phyloP scores from a whole-genome alignment of 2,113 vertebrate species.

The Morone saxatilis region DNA sequence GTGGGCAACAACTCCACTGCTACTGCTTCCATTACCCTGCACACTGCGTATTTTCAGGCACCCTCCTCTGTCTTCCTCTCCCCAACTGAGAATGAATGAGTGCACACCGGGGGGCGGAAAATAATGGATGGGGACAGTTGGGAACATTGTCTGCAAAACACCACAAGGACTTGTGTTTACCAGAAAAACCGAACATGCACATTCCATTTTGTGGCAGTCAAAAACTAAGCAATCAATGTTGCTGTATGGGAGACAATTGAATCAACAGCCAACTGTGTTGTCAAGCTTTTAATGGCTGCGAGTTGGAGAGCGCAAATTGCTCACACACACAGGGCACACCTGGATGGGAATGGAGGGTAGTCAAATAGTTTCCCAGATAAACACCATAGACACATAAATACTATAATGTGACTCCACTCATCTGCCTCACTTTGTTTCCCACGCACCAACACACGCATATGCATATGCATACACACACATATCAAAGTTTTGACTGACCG shows the following conservation, averaged over 20 bases:
- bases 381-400: constrained; percentile 9
- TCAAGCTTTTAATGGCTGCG: constrained; percentile 62
- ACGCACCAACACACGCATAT: background rate
- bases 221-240: constrained; percentile 60
- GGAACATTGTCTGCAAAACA: constrained; percentile 67
- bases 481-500: background rate
- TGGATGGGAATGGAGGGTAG: constrained; percentile 34
- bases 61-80: constrained; percentile 50
- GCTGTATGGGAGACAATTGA: constrained; percentile 53
- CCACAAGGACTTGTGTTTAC: constrained; percentile 61
- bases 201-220: constrained; percentile 65
- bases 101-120: constrained; percentile 49
- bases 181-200: constrained; percentile 62
- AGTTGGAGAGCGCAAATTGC: constrained; percentile 15
- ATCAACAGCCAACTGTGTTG: constrained; percentile 54
- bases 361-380: constrained; percentile 40
- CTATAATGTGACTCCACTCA: constrained; percentile 14
- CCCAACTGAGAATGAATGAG: constrained; percentile 66
- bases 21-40: constrained; percentile 57
- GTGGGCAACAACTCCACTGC: constrained; percentile 54
- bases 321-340: constrained; percentile 35
- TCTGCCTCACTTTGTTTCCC: constrained; percentile 20
- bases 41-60: constrained; percentile 58
- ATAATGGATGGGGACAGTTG: constrained; percentile 71
- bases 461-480: background rate